Base-by-base conservation (phyloP, 1,140 invertebrate species). In the Drosophila pallidifrons region DNA sequence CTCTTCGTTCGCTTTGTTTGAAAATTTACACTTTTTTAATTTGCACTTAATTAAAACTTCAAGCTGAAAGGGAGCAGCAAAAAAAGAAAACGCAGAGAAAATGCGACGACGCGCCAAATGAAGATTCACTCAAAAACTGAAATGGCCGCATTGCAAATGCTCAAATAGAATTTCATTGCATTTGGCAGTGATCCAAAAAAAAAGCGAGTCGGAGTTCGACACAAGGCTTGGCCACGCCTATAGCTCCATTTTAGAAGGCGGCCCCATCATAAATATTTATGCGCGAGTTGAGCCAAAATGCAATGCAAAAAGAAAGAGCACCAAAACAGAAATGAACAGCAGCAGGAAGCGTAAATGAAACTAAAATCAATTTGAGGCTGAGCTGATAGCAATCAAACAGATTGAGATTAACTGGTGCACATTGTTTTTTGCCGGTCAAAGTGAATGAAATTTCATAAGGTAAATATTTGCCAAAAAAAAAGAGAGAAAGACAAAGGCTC, bases 91-190 rank as follows among this genome's bases (percentile, higher is more conserved):
- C 64, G 54, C 16, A 43, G 25, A 1, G 6, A 54, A 20, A 38
- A 16, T 13, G 52, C 13, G 52, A 55, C 43, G 43, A 64, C 58
- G 57, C 55, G 66, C 38, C 45, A 73, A 67, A 74, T 59, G 59
- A 58, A 77, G 70, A 77, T 55, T 55, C 74, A 79, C 68, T 79
- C 70, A 61, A 72, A 66, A 73, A 68, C 46, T 71, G 69, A 67
- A 79, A 66, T 52, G 79, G 64, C 57, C 52, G 46, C 58, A 71
- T 71, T 59, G 67, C 67, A 54, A 71, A 71, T 75, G 66, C 80
- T 65, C 83, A 81, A 88, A 88, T 89, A 81, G 85, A 88, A 88
- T 88, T 88, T 88, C 85, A 88, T 89, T 89, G 74, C 85, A 75
- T 73, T 85, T 89, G 85, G 85, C 85, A 47, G 49, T 13, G 70